Evolutionary conservation across 2,797 vertebrate genomes (phyloP).

Genomic region (Melanogrammus aeglefinus): DNA sequence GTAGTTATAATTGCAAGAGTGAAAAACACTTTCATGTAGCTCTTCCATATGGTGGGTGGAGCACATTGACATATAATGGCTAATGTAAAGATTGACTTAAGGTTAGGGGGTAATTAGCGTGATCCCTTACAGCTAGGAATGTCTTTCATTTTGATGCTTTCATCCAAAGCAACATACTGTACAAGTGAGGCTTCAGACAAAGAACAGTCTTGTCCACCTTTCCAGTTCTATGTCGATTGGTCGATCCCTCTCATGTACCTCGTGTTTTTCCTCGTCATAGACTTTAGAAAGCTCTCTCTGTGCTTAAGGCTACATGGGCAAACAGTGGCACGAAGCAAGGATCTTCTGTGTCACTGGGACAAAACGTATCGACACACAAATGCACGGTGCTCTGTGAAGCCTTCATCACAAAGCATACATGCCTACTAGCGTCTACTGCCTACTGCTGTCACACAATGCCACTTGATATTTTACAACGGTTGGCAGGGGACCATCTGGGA

Average conservation of each 20-base stretch:
- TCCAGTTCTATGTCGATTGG: not conserved
- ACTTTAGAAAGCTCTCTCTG: conserved; percentile 17
- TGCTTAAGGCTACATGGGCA: conserved; percentile 23
- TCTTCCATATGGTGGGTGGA: not conserved
- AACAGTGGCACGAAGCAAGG: not conserved
- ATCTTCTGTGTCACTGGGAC: conserved; percentile 7
- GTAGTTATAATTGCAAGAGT: not conserved
- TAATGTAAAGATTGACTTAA: not conserved
- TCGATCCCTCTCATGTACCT: no score
- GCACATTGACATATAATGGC: not conserved
- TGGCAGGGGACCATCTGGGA: not conserved
- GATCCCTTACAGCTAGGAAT: not conserved
- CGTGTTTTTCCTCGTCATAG: conserved; percentile 5
- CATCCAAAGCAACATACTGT: not conserved
- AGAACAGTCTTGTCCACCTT: not conserved
- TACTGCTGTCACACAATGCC: not conserved
- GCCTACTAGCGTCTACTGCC: no score
- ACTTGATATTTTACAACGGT: not conserved
- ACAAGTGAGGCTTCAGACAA: not conserved
- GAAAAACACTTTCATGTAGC: not conserved
- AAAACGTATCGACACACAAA: conserved; percentile 1
- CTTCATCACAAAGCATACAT: not conserved
- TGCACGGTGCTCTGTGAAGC: not conserved
- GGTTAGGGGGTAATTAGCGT: not conserved
- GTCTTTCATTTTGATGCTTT: not conserved